Conservation (phyloP, 2,888 invertebrate genomes). For the Clunio marinus region DNA sequence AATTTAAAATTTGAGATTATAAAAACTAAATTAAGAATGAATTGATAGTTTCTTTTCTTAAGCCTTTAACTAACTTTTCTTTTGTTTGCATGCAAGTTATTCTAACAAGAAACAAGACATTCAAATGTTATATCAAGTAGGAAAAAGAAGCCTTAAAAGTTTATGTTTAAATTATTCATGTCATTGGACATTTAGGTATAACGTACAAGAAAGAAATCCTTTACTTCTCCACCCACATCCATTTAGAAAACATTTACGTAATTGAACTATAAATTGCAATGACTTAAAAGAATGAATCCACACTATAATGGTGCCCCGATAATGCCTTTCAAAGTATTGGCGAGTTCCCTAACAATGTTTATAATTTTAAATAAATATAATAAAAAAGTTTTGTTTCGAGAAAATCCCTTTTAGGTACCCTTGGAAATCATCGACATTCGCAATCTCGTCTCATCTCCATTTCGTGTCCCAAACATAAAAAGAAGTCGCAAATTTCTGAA, state of each 20-base stretch:
- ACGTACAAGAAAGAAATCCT: background rate
- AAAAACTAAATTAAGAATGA: background rate
- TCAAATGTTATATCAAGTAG: background rate
- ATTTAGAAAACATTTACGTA: background rate
- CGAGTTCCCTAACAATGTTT: background rate
- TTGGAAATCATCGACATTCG: constrained; percentile 7
- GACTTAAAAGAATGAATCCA: constrained; percentile 2
- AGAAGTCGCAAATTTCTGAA: background rate
- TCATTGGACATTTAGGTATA: background rate
- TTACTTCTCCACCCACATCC: background rate
- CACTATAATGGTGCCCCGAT: background rate
- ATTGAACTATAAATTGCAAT: constrained; percentile 23
- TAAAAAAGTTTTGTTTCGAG: background rate
- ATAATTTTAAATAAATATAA: background rate
- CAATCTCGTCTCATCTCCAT: constrained; percentile 7
- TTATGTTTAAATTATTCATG: constrained; percentile 2
- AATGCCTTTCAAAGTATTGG: background rate
- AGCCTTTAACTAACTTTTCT: background rate
- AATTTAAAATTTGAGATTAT: background rate
- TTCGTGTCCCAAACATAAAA: background rate
- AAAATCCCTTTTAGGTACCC: constrained; percentile 23
- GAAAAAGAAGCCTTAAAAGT: background rate
- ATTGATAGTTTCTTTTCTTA: constrained; percentile 8
- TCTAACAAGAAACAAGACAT: background rate
- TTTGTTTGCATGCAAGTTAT: background rate